Conservation (phyloP, 1,140 invertebrate species). For the Acromyrmex charruanus region DNA sequence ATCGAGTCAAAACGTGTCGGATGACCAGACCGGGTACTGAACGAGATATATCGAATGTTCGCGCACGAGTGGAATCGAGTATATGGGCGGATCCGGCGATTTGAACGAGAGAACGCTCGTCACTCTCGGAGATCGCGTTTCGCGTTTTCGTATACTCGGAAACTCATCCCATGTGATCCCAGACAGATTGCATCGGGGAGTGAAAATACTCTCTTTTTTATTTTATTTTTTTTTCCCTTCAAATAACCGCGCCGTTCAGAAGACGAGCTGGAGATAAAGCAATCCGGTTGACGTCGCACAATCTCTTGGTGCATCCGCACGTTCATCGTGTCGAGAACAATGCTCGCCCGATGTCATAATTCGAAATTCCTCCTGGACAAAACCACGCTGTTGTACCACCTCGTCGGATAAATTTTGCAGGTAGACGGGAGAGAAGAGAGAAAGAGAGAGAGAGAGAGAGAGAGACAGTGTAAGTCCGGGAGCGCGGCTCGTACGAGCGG, state of each 20-base stretch:
- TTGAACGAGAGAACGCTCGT: conserved; percentile 20
- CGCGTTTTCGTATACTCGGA: conserved; percentile 47
- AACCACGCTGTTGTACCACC: conserved; percentile 15
- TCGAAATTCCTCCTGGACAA: conserved; percentile 50
- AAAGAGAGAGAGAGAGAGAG: not conserved
- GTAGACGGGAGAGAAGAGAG: not conserved
- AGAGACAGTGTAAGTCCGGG: not conserved
- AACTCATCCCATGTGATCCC: conserved; percentile 56
- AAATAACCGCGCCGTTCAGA: conserved; percentile 41
- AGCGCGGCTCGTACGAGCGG: conserved; percentile 19
- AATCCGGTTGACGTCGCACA: conserved; percentile 53
- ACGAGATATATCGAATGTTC: conserved; percentile 19
- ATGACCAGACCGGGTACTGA: not conserved
- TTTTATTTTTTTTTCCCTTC: not conserved
- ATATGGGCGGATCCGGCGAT: conserved; percentile 24
- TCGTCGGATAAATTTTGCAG: conserved; percentile 58
- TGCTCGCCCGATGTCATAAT: conserved; percentile 58
- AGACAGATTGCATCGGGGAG: conserved; percentile 52
- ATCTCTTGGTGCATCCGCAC: conserved; percentile 37
- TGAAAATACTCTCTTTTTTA: conserved; percentile 6
- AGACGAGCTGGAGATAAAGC: conserved; percentile 50
- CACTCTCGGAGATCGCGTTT: conserved; percentile 52
- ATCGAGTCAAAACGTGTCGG: conserved; percentile 25
- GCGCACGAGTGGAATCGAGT: conserved; percentile 37
- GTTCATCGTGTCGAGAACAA: conserved; percentile 40